Conservation (phyloP, 2,888 invertebrate genomes). For the Glyphotaelius pellucidus region DNA sequence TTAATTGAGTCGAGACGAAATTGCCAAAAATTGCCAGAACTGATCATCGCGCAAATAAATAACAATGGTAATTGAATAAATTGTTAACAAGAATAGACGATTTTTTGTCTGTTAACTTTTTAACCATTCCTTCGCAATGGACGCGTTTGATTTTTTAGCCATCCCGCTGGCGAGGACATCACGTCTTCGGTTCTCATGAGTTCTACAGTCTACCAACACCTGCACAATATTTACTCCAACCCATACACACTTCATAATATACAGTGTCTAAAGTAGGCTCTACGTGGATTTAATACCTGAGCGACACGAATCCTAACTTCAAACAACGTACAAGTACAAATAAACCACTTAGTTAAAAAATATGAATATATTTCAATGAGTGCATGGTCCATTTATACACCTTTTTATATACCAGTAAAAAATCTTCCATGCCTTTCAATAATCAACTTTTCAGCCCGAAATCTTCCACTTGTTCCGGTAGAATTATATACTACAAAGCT, state of each 20-base stretch:
- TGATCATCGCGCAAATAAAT: background rate
- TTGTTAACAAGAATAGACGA: background rate
- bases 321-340: background rate
- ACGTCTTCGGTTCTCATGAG: slow-evolving; percentile 66
- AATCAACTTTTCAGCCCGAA: slow-evolving; percentile 1
- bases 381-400: background rate
- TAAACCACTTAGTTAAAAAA: background rate
- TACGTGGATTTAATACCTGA: slow-evolving; percentile 25
- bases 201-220: slow-evolving; percentile 35
- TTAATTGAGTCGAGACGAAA: background rate
- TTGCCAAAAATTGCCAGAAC: background rate
- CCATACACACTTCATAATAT: background rate
- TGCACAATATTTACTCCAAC: slow-evolving; percentile 43
- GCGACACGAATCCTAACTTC: background rate
- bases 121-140: slow-evolving; percentile 15
- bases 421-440: background rate
- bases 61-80: background rate
- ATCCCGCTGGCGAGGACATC: slow-evolving; percentile 61
- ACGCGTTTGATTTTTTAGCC: slow-evolving; percentile 30
- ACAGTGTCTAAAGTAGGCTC: slow-evolving; percentile 9
- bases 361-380: background rate
- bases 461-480: slow-evolving; percentile 14
- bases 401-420: background rate
- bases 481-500: background rate
- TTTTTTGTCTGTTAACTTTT: slow-evolving; percentile 17